Base-by-base conservation (phyloP, 1,140 invertebrate species). In the Pachyrhynchus sulphureomaculatus region DNA sequence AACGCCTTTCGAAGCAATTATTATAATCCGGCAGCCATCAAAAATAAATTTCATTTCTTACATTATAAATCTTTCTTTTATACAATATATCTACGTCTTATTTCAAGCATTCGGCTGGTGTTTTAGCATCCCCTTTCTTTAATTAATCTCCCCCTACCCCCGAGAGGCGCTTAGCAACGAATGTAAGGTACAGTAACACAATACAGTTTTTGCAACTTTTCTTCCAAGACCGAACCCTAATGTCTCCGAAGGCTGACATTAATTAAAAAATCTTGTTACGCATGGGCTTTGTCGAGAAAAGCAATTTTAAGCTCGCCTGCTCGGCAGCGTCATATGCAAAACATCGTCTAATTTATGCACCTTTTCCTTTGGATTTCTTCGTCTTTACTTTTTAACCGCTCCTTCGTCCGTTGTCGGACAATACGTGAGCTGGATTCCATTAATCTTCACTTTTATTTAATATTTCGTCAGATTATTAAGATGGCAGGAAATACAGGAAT, bases 61-160 rank as follows among this genome's bases (percentile, higher is more conserved):
- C 68, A 70, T 70, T 71, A 73, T 73, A 73, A 73, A 73, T 73
- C 71, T 69, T 73, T 73, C 68, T 71, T 68, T 66, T 66, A 68
- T 69, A 71, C 69, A 73, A 73, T 73, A 73, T 71, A 73, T 73
- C 69, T 68, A 73, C 71, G 71, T 73, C 71, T 71, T 71, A 71
- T 71, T 71, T 71, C 66, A 61, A 70, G 69, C 68, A 71, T 69
- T 71, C 71, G 52, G 69, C 55, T 68, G 55, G 69, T 71, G 69
- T 72, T 72, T 72, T 68, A 71, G 68, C 69, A 70, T 72, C 71
- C 71, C 70, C 71, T 68, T 72, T 72, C 68, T 69, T 72, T 72
- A 69, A 72, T 69, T 72, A 71, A 72, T 71, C 69, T 71, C 68
- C 66, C 66, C 58, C 68, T 61, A 65, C 62, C 26, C 26, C 42